Conservation (phyloP, 2,797 vertebrate genomes). For the Pithecia hirsuta region DNA sequence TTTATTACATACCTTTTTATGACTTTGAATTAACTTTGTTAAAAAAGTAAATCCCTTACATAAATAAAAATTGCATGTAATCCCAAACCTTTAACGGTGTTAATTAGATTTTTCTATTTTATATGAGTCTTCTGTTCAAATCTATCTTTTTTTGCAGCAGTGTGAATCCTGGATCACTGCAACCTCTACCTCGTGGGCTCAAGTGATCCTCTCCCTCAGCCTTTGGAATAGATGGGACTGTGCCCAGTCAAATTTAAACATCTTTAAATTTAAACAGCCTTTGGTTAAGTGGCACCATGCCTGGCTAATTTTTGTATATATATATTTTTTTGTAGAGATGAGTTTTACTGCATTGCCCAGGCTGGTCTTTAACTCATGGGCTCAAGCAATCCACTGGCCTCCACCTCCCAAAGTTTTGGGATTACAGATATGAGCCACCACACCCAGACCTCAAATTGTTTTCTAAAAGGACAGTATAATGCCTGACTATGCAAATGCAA, state of each 20-base stretch:
- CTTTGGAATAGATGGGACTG: background rate
- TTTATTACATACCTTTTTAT: background rate
- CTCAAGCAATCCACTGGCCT: too few species aligned
- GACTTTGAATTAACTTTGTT: background rate
- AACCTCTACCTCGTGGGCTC: background rate
- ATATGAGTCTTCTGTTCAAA: constrained; percentile 22
- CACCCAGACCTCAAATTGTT: background rate
- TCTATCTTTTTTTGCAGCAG: constrained; percentile 3
- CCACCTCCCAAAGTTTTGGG: too few species aligned
- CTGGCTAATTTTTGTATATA: background rate
- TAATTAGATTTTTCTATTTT: constrained; percentile 35
- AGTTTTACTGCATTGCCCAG: too few species aligned
- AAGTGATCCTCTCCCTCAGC: background rate
- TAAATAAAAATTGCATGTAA: background rate
- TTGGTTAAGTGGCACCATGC: background rate
- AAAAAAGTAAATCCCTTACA: background rate
- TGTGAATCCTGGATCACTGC: background rate
- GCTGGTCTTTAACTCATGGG: too few species aligned
- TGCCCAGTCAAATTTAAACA: too few species aligned
- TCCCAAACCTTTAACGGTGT: background rate
- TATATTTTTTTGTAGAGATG: too few species aligned
- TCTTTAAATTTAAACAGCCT: too few species aligned
- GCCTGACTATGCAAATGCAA: background rate
- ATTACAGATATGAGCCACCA: background rate
- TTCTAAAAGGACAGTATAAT: constrained; percentile 25